A percentile compares a stretch with the other conserved stretches of the same genome.
Conservation (phyloP, 2,113 vertebrate genomes). For the Pomatostomus ruficeps region DNA sequence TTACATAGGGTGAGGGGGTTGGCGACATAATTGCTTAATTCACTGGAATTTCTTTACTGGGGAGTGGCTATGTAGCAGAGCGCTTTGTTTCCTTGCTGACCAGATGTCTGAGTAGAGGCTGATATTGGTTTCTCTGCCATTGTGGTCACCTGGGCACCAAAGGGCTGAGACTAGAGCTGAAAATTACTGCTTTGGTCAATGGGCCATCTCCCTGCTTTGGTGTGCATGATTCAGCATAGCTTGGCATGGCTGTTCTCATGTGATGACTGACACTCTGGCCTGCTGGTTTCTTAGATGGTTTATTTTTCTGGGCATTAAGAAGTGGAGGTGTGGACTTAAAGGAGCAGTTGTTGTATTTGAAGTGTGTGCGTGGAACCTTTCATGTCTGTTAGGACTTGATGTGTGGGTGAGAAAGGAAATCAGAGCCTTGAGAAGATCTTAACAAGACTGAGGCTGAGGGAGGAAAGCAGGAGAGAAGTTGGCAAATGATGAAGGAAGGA, state of each 20-base stretch:
- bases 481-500: not conserved
- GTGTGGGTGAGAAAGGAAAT: not conserved
- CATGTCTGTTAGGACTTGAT: not conserved
- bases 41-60: not conserved
- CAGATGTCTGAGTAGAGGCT: not conserved
- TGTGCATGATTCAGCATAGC: not conserved
- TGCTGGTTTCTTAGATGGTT: not conserved
- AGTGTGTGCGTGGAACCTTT: not conserved
- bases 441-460: not conserved
- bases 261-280: not conserved
- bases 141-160: not conserved
- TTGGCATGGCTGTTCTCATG: not conserved
- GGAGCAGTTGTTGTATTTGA: not conserved
- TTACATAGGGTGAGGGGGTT: not conserved
- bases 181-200: not conserved
- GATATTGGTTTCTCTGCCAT: not conserved
- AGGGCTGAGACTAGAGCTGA: not conserved
- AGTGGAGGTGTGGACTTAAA: not conserved
- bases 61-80: not conserved
- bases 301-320: not conserved
- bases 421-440: not conserved
- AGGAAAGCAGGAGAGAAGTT: not conserved
- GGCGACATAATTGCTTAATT: not conserved
- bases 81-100: not conserved
- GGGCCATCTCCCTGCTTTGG: not conserved